Evolutionary conservation across 2,888 invertebrate genomes (phyloP), one percentile per base, ranked within the genome.

Genomic region (Onchidella celtica): DNA sequence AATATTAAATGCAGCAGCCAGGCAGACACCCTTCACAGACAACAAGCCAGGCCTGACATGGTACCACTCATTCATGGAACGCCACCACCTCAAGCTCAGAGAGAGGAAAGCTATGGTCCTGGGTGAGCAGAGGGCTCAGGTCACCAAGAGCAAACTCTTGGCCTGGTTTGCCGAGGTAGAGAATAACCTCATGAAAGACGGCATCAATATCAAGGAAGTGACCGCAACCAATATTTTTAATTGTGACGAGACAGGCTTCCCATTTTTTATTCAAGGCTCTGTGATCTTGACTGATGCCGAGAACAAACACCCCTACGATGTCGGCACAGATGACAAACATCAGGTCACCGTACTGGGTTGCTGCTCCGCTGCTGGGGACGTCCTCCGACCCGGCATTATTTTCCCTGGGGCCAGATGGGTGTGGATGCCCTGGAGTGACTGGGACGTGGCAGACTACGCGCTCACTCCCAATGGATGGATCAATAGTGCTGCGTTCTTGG

Each of bases 341-440:
- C 70, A 70, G 24, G 70, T 70, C n/a, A 70, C 70, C n/a, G 70
- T 70, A n/a, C 40, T 70, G 3, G 70, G 36, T n/a, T 70, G 70
- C 24, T 3, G n/a, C 40, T 34, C 70, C 34, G 70, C 70, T 38
- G 21, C 36, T 40, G 47, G 70, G 24, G 9, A 34, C 17, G 38
- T 70, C 70, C 40, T 40, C n/a, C 17, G 40, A n/a, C 70, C 70
- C n/a, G 3, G 11, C n/a, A 40, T 70, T 11, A 40, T 40, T n/a
- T 70, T 40, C 27, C 47, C 47, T 6, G 47, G 38, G 24, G 70
- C 40, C 4, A 4, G 70, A n/a, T 70, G 36, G 38, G 38, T 3
- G 4, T 36, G 17, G 6, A 21, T 38, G 3, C 70, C 70, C 4
- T 9, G 36, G 70, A n/a, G 21, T 9, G 70, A 24, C 38, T 70